Evolutionary conservation across 2,113 vertebrate genomes (phyloP), one percentile per base, ranked within the genome.

Genomic region (Hystrix brachyura): DNA sequence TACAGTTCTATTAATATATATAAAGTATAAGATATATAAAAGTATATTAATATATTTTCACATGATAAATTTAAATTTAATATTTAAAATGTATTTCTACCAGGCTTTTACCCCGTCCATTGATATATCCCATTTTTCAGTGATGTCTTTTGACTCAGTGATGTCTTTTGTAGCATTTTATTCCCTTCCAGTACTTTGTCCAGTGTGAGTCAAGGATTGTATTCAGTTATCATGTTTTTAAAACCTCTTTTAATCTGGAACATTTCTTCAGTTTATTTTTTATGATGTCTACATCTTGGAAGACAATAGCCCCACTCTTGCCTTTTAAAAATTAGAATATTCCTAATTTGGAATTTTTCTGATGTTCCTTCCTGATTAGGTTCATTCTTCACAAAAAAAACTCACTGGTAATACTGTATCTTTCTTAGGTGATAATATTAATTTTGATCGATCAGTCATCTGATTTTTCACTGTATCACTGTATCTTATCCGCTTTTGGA

Each of bases 281-380:
- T 62, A 78, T 87, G 48, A 71, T 18, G 80, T 79, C 80, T 90
- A 87, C 27, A 71, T 79, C 76, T 93, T 82, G 25, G 38, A 80
- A 94, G 65, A 88, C 53, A n/a, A 57, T 76, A 91, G 62, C 6
- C 43, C 23, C 8, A 51, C 27, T 46, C 14, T 60, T 38, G 14
- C 3, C 25, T 91, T 95, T 93, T 71, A 91, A 69, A 89, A 67
- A 93, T 55, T 78, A 81, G 53, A 88, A 19, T 94, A 69, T 89
- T 93, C 34, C 19, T 89, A 72, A 89, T 48, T 85, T 46, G 32
- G n/a, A 18, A 21, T 89, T 65, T 85, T 11, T 76, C 51, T 97
- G 18, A 48, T 86, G 1, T 91, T 93, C n/a, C 10, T 25, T 83
- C 46, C 32, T 64, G 14, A 48, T 80, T 78, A 72, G 60, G 76